Conservation (phyloP, 1,140 invertebrate genomes). For the Lepidotrigona ventralis region DNA sequence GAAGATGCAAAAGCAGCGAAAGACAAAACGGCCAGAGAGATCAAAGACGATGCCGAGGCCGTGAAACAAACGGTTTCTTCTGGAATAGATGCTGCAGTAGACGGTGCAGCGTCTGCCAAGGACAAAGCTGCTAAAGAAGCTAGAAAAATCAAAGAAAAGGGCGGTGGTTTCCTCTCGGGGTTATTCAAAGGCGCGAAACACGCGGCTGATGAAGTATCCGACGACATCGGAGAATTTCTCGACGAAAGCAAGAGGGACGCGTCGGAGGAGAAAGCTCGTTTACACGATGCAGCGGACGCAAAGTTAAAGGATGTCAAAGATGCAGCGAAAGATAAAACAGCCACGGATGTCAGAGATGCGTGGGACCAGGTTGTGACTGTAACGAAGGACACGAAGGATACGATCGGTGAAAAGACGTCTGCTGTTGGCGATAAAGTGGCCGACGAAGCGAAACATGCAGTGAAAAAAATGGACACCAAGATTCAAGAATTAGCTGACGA, state of each 20-base stretch:
- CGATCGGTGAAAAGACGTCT: background rate
- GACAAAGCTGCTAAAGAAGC: conserved; percentile 56
- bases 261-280: conserved; percentile 13
- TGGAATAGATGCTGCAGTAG: conserved; percentile 22
- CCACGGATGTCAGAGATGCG: conserved; percentile 33
- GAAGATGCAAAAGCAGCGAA: conserved; percentile 51
- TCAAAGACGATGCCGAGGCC: conserved; percentile 48
- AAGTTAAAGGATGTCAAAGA: conserved; percentile 2
- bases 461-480: background rate
- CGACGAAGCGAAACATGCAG: background rate
- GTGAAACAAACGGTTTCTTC: conserved; percentile 42
- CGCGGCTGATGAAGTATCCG: conserved; percentile 69
- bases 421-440: conserved; percentile 24
- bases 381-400: conserved; percentile 22
- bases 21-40: conserved; percentile 36
- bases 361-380: conserved; percentile 46
- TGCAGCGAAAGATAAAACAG: conserved; percentile 8
- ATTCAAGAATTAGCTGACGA: background rate
- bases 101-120: conserved; percentile 40
- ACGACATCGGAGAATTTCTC: conserved; percentile 69
- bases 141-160: conserved; percentile 67
- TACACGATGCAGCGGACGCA: background rate
- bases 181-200: conserved; percentile 70
- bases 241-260: conserved; percentile 64
- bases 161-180: conserved; percentile 63